phyloP scores from a whole-genome alignment of 2,797 vertebrate genomes.

The Peromyscus attwateri region DNA sequence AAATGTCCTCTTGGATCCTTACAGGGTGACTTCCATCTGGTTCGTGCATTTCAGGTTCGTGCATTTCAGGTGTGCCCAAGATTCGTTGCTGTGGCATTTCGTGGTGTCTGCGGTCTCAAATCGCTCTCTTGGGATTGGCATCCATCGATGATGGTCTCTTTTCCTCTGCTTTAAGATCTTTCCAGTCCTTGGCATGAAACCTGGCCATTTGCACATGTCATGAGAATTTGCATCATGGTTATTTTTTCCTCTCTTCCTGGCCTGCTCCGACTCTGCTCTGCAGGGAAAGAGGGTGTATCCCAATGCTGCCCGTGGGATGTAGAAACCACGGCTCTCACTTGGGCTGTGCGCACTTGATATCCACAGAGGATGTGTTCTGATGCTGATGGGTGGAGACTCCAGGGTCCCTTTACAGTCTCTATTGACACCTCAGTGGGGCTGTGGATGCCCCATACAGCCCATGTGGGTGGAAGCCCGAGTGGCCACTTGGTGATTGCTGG shows the following conservation, averaged over 20 bases:
- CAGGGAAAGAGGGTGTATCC: not conserved
- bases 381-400: not conserved
- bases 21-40: not conserved
- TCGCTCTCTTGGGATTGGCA: not conserved
- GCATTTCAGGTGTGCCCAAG: not conserved
- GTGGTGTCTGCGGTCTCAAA: not conserved
- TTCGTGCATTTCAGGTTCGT: not conserved
- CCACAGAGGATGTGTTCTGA: not conserved
- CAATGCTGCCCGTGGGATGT: not conserved
- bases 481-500: not conserved
- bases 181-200: not conserved
- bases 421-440: not conserved
- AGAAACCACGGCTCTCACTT: accelerated
- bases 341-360: not conserved
- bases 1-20: not conserved
- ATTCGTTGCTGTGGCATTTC: not conserved
- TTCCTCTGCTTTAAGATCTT: not conserved
- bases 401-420: not conserved
- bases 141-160: accelerated
- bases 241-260: not conserved
- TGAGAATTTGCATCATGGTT: not conserved
- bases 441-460: not conserved
- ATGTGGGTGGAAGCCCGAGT: not conserved
- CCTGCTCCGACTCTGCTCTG: not conserved
- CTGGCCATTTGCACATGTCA: not conserved